These are phyloP conservation scores for Dryocosmus kuriphilus DNA, from an alignment of 2,888 invertebrate species.

Conservation along the genomic window DNA sequence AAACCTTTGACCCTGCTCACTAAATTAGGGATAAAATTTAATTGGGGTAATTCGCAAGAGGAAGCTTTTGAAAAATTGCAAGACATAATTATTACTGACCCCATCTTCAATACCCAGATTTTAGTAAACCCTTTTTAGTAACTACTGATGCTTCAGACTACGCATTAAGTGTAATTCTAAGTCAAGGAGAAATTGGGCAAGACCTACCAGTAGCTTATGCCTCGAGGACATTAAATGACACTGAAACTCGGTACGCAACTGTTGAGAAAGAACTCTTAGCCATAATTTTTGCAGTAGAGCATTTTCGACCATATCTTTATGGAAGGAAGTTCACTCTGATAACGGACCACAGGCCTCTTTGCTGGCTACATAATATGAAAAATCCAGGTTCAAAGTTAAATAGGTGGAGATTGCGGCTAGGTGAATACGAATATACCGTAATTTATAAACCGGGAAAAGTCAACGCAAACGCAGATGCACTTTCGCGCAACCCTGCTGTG, in stretches of 20 bases:
- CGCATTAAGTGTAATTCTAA: slow-evolving; percentile 39
- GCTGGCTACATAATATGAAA: slow-evolving; percentile 12
- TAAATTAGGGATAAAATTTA: slow-evolving; percentile 53
- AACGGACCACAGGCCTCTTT: slow-evolving; percentile 36
- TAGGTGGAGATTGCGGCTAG: slow-evolving; percentile 42
- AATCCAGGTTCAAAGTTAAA: not conserved
- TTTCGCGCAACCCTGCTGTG: slow-evolving; percentile 46
- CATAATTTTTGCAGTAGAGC: slow-evolving; percentile 11
- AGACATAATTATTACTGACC: slow-evolving; percentile 34
- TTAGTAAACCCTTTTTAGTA: slow-evolving; percentile 54
- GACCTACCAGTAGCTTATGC: slow-evolving; percentile 41
- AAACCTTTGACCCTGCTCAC: slow-evolving; percentile 60
- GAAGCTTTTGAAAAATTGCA: slow-evolving; percentile 33
- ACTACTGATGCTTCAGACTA: slow-evolving; percentile 44
- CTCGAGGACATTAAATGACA: slow-evolving; percentile 16
- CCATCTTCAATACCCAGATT: slow-evolving; percentile 71
- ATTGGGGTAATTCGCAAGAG: slow-evolving; percentile 49
- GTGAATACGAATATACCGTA: slow-evolving; percentile 47
- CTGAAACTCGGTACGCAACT: slow-evolving; percentile 41
- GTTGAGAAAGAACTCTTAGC: slow-evolving; percentile 41
- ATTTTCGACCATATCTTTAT: slow-evolving; percentile 45
- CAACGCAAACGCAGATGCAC: slow-evolving; percentile 49
- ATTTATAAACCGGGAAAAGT: slow-evolving; percentile 47
- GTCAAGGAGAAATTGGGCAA: slow-evolving; percentile 47
- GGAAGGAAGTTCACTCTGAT: slow-evolving; percentile 26